phyloP scores from a whole-genome alignment of 2,888 invertebrate genomes.

The Oeneis ivallda region DNA sequence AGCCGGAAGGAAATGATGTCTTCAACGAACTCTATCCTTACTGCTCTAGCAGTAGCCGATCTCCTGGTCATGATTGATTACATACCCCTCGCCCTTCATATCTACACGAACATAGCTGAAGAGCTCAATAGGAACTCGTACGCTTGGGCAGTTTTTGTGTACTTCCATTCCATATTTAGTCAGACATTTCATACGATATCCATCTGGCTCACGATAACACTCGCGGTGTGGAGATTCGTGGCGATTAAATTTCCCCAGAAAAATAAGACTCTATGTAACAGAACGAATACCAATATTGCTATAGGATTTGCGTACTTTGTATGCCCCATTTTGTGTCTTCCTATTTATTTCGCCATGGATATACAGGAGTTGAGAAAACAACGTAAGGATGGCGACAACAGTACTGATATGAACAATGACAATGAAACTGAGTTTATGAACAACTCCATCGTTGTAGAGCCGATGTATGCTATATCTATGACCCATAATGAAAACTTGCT shows the following conservation, averaged over 20 bases:
- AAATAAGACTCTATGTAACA: constrained; percentile 91
- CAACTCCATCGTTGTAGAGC: constrained; percentile 58
- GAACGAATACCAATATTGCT: constrained; percentile 88
- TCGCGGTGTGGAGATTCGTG: constrained; percentile 96
- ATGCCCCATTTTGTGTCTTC: constrained; percentile 92
- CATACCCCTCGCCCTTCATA: constrained; percentile 92
- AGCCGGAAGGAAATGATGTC: constrained; percentile 95
- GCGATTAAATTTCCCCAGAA: constrained; percentile 92
- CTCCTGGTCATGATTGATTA: constrained; percentile 96
- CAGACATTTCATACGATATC: constrained; percentile 95
- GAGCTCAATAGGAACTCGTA: constrained; percentile 80
- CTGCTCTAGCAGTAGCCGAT: constrained; percentile 94
- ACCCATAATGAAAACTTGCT: constrained; percentile 84
- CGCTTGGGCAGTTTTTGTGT: constrained; percentile 90
- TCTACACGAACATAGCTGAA: constrained; percentile 83
- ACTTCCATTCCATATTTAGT: constrained; percentile 94
- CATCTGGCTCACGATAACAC: constrained; percentile 94
- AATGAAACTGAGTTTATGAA: constrained; percentile 53
- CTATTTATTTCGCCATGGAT: constrained; percentile 90
- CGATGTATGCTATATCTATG: constrained; percentile 85
- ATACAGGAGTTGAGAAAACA: constrained; percentile 75
- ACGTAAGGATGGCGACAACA: constrained; percentile 46
- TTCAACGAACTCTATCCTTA: constrained; percentile 96
- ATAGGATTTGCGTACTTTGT: constrained; percentile 89
- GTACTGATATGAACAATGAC: constrained; percentile 43